Conservation (phyloP, 2,888 invertebrate species). For the Andrena bicolor region DNA sequence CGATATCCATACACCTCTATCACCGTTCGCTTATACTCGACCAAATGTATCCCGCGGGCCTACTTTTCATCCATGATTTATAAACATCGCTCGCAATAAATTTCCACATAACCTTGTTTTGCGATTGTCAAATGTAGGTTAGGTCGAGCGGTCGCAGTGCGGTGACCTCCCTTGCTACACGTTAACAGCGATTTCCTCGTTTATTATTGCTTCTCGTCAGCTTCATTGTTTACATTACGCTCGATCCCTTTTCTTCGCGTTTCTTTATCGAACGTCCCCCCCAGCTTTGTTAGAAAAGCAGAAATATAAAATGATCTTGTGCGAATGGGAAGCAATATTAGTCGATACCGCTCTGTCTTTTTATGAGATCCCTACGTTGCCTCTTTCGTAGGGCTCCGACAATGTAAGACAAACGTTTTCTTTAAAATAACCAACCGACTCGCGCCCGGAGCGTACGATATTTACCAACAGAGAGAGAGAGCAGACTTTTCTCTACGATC, state of each 20-base stretch:
- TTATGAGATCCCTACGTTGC: conserved; percentile 5
- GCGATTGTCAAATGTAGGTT: conserved; percentile 82
- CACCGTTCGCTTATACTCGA: conserved; percentile 3
- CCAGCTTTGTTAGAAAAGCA: conserved; percentile 4
- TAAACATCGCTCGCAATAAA: conserved; percentile 53
- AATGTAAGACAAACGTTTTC: conserved; percentile 11
- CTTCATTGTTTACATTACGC: conserved; percentile 36
- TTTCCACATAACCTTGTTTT: conserved; percentile 71
- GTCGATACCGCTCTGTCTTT: conserved; percentile 16
- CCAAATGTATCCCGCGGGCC: conserved; percentile 26
- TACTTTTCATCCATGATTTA: conserved; percentile 41
- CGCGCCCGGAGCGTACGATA: neutral
- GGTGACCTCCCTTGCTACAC: conserved; percentile 77
- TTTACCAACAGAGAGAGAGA: neutral
- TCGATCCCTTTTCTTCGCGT: neutral
- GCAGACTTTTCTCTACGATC: neutral
- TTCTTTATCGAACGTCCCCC: neutral
- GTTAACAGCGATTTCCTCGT: conserved; percentile 60
- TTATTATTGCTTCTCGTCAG: conserved; percentile 41
- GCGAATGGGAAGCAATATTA: conserved; percentile 21
- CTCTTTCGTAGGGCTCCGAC: conserved; percentile 10
- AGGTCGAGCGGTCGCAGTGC: conserved; percentile 79
- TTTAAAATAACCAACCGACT: conserved; percentile 13
- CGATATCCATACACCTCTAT: conserved; percentile 38
- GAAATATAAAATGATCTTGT: conserved; percentile 13